Evolutionary conservation across 1,140 invertebrate species (phyloP).

Genomic region (Drosophila cardini): DNA sequence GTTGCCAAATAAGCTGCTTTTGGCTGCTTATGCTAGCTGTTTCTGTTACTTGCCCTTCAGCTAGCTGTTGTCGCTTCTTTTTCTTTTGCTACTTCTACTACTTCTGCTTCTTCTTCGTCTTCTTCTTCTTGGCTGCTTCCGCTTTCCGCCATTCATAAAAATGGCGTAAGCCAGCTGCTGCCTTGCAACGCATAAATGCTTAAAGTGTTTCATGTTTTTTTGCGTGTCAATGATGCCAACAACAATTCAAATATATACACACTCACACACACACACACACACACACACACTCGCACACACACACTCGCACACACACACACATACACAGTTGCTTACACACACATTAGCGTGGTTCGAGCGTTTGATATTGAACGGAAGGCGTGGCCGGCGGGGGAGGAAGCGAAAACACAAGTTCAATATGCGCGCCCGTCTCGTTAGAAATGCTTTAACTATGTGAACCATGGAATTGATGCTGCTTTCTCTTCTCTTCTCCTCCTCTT

Average conservation of each 20-base stretch:
- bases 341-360: constrained; percentile 15
- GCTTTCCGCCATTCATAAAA: constrained; percentile 25
- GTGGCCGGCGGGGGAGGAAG: constrained; percentile 8
- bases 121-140: constrained; percentile 8
- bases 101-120: background rate
- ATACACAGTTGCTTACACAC: constrained; percentile 4
- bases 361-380: background rate
- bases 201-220: constrained; percentile 55
- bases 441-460: constrained; percentile 65
- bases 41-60: background rate
- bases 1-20: constrained; percentile 1
- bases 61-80: background rate
- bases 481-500: background rate
- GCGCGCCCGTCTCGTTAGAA: constrained; percentile 67
- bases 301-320: constrained; percentile 10
- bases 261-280: constrained; percentile 7
- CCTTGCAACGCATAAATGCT: constrained; percentile 45
- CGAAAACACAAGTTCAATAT: constrained; percentile 39
- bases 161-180: constrained; percentile 40
- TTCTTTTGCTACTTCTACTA: background rate
- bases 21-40: background rate
- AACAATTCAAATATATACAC: constrained; percentile 11
- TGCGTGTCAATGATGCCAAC: constrained; percentile 47
- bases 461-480: constrained; percentile 27
- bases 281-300: constrained; percentile 1